Conservation (phyloP, 2,797 vertebrate genomes). For the Epinephelus awoara region DNA sequence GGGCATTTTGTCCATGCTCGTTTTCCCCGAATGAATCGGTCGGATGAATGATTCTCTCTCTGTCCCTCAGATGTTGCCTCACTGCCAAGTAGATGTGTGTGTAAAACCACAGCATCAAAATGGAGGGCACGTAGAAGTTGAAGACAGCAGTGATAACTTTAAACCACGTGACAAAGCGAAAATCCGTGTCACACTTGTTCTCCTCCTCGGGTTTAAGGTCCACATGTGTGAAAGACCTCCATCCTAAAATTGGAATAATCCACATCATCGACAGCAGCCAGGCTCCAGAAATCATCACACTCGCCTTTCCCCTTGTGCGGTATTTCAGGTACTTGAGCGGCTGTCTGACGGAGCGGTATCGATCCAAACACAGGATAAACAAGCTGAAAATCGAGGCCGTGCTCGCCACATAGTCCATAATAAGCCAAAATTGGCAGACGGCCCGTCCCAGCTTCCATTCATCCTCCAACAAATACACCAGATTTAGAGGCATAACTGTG, state of each 20-base stretch:
- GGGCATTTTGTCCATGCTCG: slow-evolving; percentile 65
- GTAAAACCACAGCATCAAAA: slow-evolving; percentile 96
- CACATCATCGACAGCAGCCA: slow-evolving; percentile 94
- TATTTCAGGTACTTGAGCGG: slow-evolving; percentile 94
- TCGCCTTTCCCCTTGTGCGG: slow-evolving; percentile 90
- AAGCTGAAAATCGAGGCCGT: slow-evolving; percentile 97
- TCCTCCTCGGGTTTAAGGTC: slow-evolving; percentile 85
- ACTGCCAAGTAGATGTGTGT: slow-evolving; percentile 92
- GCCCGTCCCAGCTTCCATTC: slow-evolving; percentile 89
- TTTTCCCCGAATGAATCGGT: slow-evolving; percentile 80
- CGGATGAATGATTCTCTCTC: slow-evolving; percentile 86
- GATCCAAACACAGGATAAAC: slow-evolving; percentile 94
- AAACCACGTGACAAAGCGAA: slow-evolving; percentile 94
- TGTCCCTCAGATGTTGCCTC: slow-evolving; percentile 89
- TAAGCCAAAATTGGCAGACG: slow-evolving; percentile 95
- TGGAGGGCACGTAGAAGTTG: slow-evolving; percentile 96
- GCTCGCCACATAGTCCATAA: slow-evolving; percentile 97
- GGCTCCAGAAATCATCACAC: slow-evolving; percentile 88
- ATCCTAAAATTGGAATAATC: slow-evolving; percentile 95
- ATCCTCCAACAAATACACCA: slow-evolving; percentile 89
- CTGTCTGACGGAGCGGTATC: slow-evolving; percentile 94
- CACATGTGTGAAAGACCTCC: slow-evolving; percentile 87
- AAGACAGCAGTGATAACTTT: slow-evolving; percentile 93
- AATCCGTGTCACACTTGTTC: slow-evolving; percentile 93
- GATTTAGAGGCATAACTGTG: slow-evolving; percentile 95